Evolutionary conservation across 2,888 invertebrate species (phyloP).

Genomic region (Heliothis peltigera): DNA sequence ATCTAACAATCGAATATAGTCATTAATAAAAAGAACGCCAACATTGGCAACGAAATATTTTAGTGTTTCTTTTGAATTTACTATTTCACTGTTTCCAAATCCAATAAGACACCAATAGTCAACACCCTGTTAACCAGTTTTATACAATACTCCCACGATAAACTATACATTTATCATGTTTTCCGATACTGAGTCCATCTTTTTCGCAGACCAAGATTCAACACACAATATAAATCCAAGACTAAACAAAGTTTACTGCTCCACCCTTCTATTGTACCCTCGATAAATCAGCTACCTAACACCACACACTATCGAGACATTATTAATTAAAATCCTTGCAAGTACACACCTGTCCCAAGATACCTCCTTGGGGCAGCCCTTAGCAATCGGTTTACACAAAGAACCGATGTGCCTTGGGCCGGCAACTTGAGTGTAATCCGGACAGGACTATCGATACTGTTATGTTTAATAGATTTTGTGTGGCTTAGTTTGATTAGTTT

Average conservation of each 20-base stretch:
- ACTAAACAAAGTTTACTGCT: constrained; percentile 57
- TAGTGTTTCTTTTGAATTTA: too few relatives aligned
- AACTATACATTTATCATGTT: too few relatives aligned
- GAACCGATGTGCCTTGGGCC: constrained; percentile 80
- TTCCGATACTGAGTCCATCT: not conserved
- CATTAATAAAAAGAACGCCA: too few relatives aligned
- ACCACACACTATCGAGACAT: constrained; percentile 83
- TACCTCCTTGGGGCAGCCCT: constrained; percentile 55
- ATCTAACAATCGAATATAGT: too few relatives aligned
- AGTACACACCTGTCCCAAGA: constrained; percentile 86
- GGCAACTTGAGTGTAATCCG: constrained; percentile 83
- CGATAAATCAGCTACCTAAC: constrained; percentile 72
- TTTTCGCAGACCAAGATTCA: constrained; percentile 17
- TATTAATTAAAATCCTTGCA: constrained; percentile 86
- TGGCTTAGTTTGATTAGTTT: constrained; percentile 63
- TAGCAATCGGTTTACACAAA: constrained; percentile 78
- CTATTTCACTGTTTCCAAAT: too few relatives aligned
- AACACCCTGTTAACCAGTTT: too few relatives aligned
- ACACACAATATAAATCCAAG: constrained; percentile 43
- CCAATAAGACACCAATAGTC: too few relatives aligned
- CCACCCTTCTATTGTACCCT: constrained; percentile 47
- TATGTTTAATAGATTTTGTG: constrained; percentile 69
- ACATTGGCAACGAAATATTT: too few relatives aligned
- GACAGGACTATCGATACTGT: constrained; percentile 81
- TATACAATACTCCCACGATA: too few relatives aligned